These are phyloP conservation scores for Tachysurus vachellii DNA, from an alignment of 2,113 vertebrate genomes.

Conservation along the genomic window DNA sequence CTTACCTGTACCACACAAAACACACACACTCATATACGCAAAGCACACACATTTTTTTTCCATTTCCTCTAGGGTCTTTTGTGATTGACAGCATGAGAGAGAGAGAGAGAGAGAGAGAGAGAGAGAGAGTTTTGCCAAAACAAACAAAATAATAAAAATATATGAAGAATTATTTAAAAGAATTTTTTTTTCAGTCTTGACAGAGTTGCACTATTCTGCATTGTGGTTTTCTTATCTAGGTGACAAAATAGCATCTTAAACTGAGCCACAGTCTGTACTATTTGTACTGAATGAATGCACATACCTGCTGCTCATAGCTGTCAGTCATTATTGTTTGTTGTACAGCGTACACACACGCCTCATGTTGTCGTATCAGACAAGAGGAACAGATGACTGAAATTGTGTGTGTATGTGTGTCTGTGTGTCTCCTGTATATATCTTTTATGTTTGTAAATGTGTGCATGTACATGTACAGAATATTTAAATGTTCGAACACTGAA, in stretches of 20 bases:
- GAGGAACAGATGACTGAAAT: background rate
- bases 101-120: background rate
- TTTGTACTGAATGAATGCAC: background rate
- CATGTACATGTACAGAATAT: background rate
- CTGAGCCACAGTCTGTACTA: background rate
- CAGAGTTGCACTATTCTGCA: background rate
- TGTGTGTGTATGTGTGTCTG: background rate
- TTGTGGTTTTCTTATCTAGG: background rate
- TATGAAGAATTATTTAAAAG: too few species aligned
- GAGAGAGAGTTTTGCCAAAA: too few species aligned
- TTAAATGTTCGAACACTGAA: background rate
- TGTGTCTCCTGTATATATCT: background rate
- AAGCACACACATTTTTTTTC: background rate
- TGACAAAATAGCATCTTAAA: background rate
- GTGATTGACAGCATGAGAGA: background rate
- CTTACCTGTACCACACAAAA: slow-evolving; percentile 19
- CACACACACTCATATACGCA: background rate
- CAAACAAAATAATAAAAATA: too few species aligned
- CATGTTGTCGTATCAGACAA: background rate
- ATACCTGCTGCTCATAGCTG: background rate
- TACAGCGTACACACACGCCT: background rate
- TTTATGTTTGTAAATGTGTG: background rate
- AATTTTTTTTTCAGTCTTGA: background rate
- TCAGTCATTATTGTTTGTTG: background rate
- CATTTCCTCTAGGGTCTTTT: slow-evolving; percentile 3